phyloP scores from a whole-genome alignment of 2,113 vertebrate species.

The Sisor rabdophorus region DNA sequence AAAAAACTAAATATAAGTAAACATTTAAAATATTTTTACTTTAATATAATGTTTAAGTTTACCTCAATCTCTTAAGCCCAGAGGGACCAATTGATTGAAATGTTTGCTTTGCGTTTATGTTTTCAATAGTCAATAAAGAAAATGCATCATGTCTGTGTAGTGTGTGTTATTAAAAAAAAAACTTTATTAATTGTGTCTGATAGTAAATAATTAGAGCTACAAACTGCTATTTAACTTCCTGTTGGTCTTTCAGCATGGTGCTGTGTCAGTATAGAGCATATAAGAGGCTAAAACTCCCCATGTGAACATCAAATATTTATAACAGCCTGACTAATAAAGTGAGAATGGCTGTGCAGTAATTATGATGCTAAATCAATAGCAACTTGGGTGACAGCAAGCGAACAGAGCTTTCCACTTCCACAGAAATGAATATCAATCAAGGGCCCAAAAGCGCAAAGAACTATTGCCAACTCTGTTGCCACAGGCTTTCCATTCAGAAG shows the following conservation, averaged over 20 bases:
- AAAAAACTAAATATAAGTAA: conserved; percentile 36
- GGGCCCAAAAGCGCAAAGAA: conserved; percentile 6
- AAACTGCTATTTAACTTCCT: not conserved
- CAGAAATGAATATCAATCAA: conserved; percentile 28
- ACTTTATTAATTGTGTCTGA: too few relatives aligned
- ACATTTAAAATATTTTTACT: conserved; percentile 47
- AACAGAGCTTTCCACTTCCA: conserved; percentile 8
- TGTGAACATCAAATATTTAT: conserved; percentile 52
- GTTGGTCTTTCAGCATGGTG: not conserved
- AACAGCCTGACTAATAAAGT: conserved; percentile 47
- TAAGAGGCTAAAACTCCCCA: conserved; percentile 34
- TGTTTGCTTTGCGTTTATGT: conserved; percentile 65
- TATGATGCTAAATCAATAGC: conserved; percentile 53
- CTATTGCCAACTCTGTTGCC: not conserved
- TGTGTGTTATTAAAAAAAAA: conserved; percentile 32
- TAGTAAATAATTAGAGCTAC: not conserved
- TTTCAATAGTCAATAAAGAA: conserved; percentile 75
- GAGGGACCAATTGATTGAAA: conserved; percentile 69
- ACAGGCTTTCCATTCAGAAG: conserved; percentile 11
- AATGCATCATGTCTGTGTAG: conserved; percentile 47
- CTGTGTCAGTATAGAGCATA: conserved; percentile 12
- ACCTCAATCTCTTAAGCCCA: conserved; percentile 59
- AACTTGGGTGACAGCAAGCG: conserved; percentile 44
- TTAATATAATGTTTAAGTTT: conserved; percentile 57
- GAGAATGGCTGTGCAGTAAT: conserved; percentile 49